A percentile compares a stretch with the other conserved stretches of the same genome.
These are phyloP conservation scores for Mallotus villosus DNA, from an alignment of 2,797 vertebrate species.

Conservation along the genomic window DNA sequence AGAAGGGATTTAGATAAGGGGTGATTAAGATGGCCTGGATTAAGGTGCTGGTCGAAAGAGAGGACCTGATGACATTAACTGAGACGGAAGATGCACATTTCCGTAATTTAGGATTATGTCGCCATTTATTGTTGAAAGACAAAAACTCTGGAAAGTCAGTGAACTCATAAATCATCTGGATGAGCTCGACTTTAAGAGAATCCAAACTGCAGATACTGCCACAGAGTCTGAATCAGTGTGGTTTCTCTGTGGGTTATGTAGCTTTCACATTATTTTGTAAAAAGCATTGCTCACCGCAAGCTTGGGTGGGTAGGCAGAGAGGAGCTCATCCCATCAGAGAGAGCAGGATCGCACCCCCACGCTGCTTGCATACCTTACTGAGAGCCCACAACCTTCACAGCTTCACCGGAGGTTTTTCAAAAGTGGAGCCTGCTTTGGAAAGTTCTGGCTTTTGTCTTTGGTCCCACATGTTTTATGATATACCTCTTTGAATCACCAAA, in stretches of 20 bases:
- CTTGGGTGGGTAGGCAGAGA: conserved; percentile 39
- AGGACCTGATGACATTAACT: conserved; percentile 34
- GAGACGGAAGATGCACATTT: conserved; percentile 42
- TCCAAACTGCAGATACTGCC: conserved; percentile 41
- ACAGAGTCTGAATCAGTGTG: conserved; percentile 53
- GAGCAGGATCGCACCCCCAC: neutral
- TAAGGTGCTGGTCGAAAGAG: conserved; percentile 34
- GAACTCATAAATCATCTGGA: conserved; percentile 50
- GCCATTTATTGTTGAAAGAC: conserved; percentile 27
- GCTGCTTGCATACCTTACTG: too few species aligned
- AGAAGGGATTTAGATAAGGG: conserved; percentile 44
- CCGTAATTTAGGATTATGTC: conserved; percentile 41
- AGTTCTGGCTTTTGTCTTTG: conserved; percentile 14
- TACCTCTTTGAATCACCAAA: too few species aligned
- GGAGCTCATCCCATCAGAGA: conserved; percentile 37
- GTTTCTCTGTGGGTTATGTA: conserved; percentile 51
- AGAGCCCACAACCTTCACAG: too few species aligned
- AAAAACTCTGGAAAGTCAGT: conserved; percentile 42
- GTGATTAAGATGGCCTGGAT: conserved; percentile 44
- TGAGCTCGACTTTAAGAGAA: conserved; percentile 48
- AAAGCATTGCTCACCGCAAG: conserved; percentile 47
- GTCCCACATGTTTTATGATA: conserved; percentile 28
- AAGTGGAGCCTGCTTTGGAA: too few species aligned
- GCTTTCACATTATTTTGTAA: conserved; percentile 50
- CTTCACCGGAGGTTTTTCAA: too few species aligned